Evolutionary conservation across 2,888 invertebrate genomes (phyloP), one percentile per base, ranked within the genome.

Genomic region (Phania funesta): DNA sequence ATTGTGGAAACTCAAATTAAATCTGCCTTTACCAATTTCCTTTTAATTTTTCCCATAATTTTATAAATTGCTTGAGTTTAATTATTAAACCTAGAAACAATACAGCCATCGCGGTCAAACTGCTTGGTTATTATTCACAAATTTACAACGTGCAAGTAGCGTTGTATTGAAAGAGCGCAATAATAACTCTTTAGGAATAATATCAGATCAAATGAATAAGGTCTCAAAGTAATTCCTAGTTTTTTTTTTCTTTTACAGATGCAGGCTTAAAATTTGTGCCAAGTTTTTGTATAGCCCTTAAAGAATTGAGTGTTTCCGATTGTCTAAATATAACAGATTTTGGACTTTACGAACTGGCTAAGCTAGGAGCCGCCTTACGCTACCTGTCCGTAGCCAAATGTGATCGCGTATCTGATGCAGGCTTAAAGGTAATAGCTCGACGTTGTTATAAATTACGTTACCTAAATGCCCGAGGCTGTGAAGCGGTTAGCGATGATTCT

Each of bases 341-440:
- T 87, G 97, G 97, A 0, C 92, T 98, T 35, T 96, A 97, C 88
- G 97, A 98, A 91, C 91, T 98, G 79, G 97, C 97, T 9, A 95
- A 97, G 87, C 91, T 98, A 24, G 97, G 97, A 1, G 95, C 96
- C 0, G 96, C 96, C n/a, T 91, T 98, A 84, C 93, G 98, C 18
- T 98, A 98, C 91, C 93, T 98, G 13, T 98, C 97, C 26, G 97
- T 98, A 26, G 98, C 98, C 20, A 98, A 98, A 91, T 98, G 98
- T 91, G 97, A 97, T 85, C 95, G 96, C 90, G 96, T 98, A 2
- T 96, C 96, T 41, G 98, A 98, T 89, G 96, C 97, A 0, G 98
- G 98, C 0, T 92, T 98, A 2, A 94, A 96, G 85, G 96, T 97
- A 41, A 93, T 98, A 7, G 97, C 97, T 0, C 92, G 96, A 44